Conservation (phyloP, 2,797 vertebrate species). For the Hafferia zeledoni region DNA sequence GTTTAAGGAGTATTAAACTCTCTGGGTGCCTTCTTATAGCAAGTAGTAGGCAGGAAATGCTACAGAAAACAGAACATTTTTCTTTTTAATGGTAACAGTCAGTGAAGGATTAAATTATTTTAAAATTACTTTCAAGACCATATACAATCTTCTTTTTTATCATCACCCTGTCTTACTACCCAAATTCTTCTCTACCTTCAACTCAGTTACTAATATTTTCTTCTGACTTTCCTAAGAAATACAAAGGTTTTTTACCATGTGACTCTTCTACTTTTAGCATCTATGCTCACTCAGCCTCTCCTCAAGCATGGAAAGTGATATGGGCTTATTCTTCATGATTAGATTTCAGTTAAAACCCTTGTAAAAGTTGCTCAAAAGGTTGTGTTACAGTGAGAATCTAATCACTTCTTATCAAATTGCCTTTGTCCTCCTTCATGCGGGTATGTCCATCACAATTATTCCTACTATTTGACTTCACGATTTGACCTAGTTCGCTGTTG, state of each 20-base stretch:
- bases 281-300: neutral
- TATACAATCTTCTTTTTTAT: neutral
- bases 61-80: neutral
- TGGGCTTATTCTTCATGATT: neutral
- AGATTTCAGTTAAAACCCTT: neutral
- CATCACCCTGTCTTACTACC: neutral
- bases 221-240: neutral
- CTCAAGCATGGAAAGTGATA: neutral
- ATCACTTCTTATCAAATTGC: neutral
- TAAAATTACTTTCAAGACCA: neutral
- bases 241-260: neutral
- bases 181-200: neutral
- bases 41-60: neutral
- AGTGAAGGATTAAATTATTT: neutral
- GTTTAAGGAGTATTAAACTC: neutral
- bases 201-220: neutral
- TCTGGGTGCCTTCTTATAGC: neutral
- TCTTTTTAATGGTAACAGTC: neutral
- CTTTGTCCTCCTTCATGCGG: neutral
- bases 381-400: neutral
- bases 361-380: neutral
- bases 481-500: neutral
- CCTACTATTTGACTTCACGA: neutral
- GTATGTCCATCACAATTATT: neutral
- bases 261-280: neutral